Percentiles rank a stretch among this genome's conserved stretches.
These are phyloP conservation scores for Drosophila busckii DNA, from an alignment of 1,140 invertebrate genomes.

Conservation along the genomic window DNA sequence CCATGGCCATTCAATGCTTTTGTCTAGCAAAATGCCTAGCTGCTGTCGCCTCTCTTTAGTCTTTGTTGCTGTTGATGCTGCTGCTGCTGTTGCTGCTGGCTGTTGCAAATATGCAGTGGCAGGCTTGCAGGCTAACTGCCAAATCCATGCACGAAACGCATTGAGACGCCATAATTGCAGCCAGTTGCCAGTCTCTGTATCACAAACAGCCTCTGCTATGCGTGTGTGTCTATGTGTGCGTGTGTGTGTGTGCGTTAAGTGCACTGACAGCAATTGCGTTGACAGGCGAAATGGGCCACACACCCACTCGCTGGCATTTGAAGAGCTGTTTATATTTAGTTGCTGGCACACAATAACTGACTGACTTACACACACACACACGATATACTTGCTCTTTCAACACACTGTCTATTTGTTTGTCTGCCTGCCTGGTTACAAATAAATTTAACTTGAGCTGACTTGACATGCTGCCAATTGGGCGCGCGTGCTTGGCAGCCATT, in stretches of 20 bases:
- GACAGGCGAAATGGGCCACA: constrained; percentile 59
- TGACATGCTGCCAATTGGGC: constrained; percentile 64
- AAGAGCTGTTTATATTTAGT: constrained; percentile 70
- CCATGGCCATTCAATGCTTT: constrained; percentile 69
- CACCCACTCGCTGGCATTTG: constrained; percentile 31
- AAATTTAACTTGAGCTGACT: constrained; percentile 48
- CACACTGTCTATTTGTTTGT: constrained; percentile 8
- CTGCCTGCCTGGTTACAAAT: constrained; percentile 34
- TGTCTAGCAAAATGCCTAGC: constrained; percentile 63
- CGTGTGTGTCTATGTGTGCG: constrained; percentile 12
- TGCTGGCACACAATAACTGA: constrained; percentile 24
- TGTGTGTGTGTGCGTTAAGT: constrained; percentile 69
- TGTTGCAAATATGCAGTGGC: constrained; percentile 61
- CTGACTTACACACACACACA: constrained; percentile 3
- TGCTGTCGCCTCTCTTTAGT: neutral
- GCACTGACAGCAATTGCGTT: constrained; percentile 71
- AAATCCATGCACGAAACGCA: constrained; percentile 74
- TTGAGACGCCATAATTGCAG: constrained; percentile 73
- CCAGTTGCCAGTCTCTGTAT: constrained; percentile 37
- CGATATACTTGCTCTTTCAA: neutral
- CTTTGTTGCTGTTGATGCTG: neutral
- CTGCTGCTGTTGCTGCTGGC: constrained; percentile 14
- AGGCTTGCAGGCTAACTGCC: constrained; percentile 54
- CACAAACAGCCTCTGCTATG: neutral
- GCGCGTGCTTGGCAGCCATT: constrained; percentile 37